Conservation (phyloP, 2,797 vertebrate species). For the Tenualosa thibaudeaui region DNA sequence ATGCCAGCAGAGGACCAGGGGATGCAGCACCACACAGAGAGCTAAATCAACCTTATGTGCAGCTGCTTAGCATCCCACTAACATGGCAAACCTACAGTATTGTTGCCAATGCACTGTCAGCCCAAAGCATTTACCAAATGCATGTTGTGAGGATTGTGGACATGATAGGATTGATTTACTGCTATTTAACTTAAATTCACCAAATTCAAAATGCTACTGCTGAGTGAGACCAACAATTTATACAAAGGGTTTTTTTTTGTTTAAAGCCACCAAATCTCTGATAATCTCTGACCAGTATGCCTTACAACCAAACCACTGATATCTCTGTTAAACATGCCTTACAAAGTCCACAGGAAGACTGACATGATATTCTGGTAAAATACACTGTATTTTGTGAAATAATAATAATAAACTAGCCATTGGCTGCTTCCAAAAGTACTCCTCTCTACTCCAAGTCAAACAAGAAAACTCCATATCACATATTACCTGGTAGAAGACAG, state of each 20-base stretch:
- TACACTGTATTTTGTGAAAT: background rate
- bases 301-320: no score
- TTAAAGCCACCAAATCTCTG: background rate
- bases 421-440: background rate
- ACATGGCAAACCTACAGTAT: background rate
- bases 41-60: background rate
- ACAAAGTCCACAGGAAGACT: background rate
- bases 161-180: background rate
- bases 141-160: background rate
- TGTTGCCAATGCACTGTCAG: background rate
- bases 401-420: background rate
- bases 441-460: background rate
- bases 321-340: no score
- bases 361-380: background rate
- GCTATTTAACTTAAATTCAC: background rate
- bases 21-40: background rate
- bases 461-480: background rate
- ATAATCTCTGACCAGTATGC: background rate
- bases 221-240: no score
- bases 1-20: background rate
- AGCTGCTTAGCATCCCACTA: background rate
- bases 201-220: background rate
- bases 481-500: slow-evolving; percentile 81
- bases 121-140: background rate
- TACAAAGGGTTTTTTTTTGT: no score